These are phyloP conservation scores for Marmota flaviventris DNA, from an alignment of 2,113 vertebrate genomes.

Conservation along the genomic window DNA sequence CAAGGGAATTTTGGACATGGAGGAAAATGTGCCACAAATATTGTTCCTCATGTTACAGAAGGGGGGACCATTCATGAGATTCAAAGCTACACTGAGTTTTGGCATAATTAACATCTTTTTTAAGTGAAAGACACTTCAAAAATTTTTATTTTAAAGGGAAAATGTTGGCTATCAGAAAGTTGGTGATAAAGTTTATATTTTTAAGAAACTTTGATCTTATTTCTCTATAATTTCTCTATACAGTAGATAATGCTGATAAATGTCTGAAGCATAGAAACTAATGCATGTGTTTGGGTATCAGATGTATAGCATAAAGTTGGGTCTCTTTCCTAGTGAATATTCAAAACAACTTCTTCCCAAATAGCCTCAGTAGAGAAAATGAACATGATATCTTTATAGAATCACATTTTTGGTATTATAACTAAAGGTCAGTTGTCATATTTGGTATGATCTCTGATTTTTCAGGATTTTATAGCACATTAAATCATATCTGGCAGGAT, in stretches of 20 bases:
- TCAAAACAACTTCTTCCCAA: conserved; percentile 36
- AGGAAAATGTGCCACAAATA: not conserved
- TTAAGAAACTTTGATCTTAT: not conserved
- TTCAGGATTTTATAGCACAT: conserved; percentile 71
- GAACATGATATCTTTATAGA: conserved; percentile 34
- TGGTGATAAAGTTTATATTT: not conserved
- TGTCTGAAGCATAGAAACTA: not conserved
- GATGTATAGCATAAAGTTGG: not conserved
- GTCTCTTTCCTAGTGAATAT: conserved; percentile 31
- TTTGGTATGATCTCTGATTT: conserved; percentile 67
- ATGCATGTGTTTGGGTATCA: not conserved
- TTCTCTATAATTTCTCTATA: not conserved
- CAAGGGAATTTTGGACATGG: not conserved
- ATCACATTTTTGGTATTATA: conserved; percentile 67
- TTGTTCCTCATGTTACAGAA: not conserved
- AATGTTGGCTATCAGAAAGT: not conserved
- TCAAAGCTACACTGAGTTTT: not conserved
- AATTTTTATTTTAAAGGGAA: not conserved
- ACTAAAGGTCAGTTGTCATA: conserved; percentile 77
- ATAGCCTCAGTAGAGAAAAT: conserved; percentile 27
- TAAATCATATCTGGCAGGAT: conserved; percentile 71
- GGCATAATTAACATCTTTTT: not conserved
- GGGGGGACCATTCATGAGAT: not conserved
- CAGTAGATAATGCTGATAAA: not conserved
- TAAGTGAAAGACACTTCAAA: not conserved